phyloP scores from a whole-genome alignment of 2,888 invertebrate species.

The Drosophila cognata region DNA sequence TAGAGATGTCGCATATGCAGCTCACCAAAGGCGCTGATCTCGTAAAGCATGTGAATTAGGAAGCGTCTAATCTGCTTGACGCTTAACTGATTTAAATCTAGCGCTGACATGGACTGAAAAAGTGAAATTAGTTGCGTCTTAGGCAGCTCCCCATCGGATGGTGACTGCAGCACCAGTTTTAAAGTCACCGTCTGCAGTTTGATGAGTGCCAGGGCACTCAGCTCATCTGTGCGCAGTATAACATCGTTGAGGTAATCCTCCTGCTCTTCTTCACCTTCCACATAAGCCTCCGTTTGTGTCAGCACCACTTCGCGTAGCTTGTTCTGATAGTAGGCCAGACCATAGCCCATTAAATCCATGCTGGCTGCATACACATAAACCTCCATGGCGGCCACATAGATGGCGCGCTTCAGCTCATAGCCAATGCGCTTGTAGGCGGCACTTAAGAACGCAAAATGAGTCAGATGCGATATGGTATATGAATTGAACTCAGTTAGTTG shows the following conservation, averaged over 20 bases:
- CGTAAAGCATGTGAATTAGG: constrained; percentile 85
- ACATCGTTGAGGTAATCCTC: constrained; percentile 71
- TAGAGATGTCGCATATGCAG: constrained; percentile 80
- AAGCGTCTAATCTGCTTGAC: constrained; percentile 56
- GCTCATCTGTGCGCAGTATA: constrained; percentile 73
- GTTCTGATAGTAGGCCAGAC: constrained; percentile 83
- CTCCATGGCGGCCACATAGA: constrained; percentile 83
- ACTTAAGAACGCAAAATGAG: constrained; percentile 82
- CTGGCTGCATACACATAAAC: constrained; percentile 84
- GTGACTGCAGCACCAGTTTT: constrained; percentile 59
- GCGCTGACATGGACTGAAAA: constrained; percentile 60
- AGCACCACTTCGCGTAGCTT: constrained; percentile 82
- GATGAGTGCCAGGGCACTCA: constrained; percentile 76
- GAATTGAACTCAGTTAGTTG: constrained; percentile 82
- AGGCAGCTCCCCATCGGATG: constrained; percentile 13
- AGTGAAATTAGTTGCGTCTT: constrained; percentile 44
- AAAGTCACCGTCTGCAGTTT: constrained; percentile 81
- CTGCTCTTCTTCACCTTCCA: background rate
- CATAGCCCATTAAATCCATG: constrained; percentile 83
- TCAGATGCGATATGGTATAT: constrained; percentile 83
- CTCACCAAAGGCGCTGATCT: constrained; percentile 83
- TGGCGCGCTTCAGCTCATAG: constrained; percentile 76
- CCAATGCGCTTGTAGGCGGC: constrained; percentile 82
- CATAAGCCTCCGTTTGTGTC: constrained; percentile 59
- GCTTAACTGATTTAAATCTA: constrained; percentile 58